phyloP scores from a whole-genome alignment of 2,113 vertebrate species.

The Plecturocebus donacophilus region DNA sequence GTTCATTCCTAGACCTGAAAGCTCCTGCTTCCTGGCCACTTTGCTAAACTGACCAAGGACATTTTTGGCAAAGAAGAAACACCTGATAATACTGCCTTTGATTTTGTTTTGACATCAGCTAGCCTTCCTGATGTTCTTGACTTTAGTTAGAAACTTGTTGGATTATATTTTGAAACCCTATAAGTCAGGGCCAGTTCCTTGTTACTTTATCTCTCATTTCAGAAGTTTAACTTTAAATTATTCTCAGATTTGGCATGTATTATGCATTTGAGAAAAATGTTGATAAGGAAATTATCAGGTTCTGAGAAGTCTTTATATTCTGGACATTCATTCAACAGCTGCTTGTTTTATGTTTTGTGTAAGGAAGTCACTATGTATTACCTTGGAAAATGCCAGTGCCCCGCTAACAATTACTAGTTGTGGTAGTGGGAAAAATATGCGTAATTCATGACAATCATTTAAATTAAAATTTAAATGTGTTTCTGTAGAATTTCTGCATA shows the following conservation, averaged over 20 bases:
- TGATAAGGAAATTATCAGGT: background rate
- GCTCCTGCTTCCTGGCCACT: background rate
- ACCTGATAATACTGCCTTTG: background rate
- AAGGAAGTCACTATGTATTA: background rate
- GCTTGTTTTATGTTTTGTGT: background rate
- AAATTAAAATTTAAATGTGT: slow-evolving; percentile 11
- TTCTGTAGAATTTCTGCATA: background rate
- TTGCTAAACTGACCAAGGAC: background rate
- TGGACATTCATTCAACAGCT: background rate
- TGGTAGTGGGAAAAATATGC: background rate
- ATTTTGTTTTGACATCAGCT: background rate
- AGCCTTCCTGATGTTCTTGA: background rate
- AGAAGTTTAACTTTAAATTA: slow-evolving; percentile 15
- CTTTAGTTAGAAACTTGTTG: background rate
- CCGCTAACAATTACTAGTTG: background rate
- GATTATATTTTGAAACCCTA: background rate
- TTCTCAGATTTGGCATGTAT: background rate
- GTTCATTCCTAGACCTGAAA: background rate
- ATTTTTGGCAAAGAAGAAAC: background rate
- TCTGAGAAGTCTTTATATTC: background rate
- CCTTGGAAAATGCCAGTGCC: background rate
- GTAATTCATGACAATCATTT: slow-evolving; percentile 13
- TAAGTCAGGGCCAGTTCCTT: background rate
- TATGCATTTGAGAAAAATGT: background rate
- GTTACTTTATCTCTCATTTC: background rate